Conservation (phyloP, 2,888 invertebrate genomes). For the Tuberolachnus salignus region DNA sequence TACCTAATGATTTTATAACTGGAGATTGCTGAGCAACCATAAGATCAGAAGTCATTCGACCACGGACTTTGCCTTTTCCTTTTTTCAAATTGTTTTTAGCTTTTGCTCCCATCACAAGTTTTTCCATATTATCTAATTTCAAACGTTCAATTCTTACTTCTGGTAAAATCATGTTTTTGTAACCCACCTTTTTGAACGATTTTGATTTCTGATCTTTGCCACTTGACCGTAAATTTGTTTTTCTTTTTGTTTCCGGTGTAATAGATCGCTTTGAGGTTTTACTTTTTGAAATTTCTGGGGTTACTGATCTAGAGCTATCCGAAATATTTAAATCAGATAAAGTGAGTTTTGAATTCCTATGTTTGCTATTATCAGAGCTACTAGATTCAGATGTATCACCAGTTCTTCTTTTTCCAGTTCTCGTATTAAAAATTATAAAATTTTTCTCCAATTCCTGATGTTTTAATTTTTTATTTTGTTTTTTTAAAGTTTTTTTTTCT, state of each 20-base stretch:
- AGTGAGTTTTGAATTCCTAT: neutral
- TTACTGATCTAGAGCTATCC: slow-evolving; percentile 34
- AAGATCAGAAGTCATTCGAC: slow-evolving; percentile 25
- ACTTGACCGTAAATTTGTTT: slow-evolving; percentile 44
- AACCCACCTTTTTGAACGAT: neutral
- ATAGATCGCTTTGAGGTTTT: slow-evolving; percentile 2
- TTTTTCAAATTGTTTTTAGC: slow-evolving; percentile 25
- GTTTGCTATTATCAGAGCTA: slow-evolving; percentile 44
- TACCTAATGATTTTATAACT: slow-evolving; percentile 12
- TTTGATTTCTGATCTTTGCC: slow-evolving; percentile 21
- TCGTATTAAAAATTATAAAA: neutral
- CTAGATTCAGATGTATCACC: slow-evolving; percentile 46
- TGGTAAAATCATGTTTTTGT: neutral
- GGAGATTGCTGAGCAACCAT: slow-evolving; percentile 34
- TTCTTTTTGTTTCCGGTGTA: slow-evolving; percentile 30
- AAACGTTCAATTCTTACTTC: slow-evolving; percentile 10
- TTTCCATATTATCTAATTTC: neutral
- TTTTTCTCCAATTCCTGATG: neutral
- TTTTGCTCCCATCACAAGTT: neutral
- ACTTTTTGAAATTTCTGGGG: slow-evolving; percentile 18
- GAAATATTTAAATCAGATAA: slow-evolving; percentile 9
- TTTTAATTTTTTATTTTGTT: neutral
- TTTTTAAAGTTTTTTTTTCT: slow-evolving; percentile 11
- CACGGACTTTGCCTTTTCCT: neutral
- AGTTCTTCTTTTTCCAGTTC: slow-evolving; percentile 19